Conservation (phyloP, 2,888 invertebrate genomes). For the Homarus gammarus region DNA sequence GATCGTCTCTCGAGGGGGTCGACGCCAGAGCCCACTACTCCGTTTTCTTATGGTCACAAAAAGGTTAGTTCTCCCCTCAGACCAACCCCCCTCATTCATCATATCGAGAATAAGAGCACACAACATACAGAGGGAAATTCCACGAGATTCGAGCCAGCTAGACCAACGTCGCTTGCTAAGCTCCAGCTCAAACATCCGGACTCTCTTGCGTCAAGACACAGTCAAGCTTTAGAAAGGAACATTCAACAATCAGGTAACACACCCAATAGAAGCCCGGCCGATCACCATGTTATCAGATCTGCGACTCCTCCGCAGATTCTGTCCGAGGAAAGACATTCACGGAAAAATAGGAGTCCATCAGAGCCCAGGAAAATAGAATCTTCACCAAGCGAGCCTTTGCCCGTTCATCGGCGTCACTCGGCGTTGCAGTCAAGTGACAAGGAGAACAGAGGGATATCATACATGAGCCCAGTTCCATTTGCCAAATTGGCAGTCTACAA, state of each 20-base stretch:
- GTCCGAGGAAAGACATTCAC: not conserved
- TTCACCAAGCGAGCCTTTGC: not conserved
- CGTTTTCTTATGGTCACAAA: slow-evolving; percentile 28
- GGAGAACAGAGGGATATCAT: not conserved
- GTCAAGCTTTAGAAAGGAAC: not conserved
- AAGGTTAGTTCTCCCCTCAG: slow-evolving; percentile 21
- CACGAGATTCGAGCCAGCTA: slow-evolving; percentile 1
- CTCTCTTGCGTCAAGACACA: not conserved
- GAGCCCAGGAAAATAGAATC: not conserved
- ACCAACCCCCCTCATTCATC: not conserved
- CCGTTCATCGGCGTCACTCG: slow-evolving; percentile 6
- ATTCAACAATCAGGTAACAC: not conserved
- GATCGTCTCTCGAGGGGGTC: slow-evolving; percentile 52
- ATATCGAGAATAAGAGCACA: not conserved
- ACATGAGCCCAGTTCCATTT: not conserved
- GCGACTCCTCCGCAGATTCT: slow-evolving; percentile 27
- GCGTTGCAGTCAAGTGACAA: slow-evolving; percentile 3
- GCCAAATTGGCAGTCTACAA: not conserved
- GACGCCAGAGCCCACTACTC: slow-evolving; percentile 48
- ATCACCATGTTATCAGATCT: not conserved
- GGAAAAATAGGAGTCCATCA: not conserved
- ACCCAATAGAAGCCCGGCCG: not conserved
- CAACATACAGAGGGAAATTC: not conserved
- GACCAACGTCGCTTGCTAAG: not conserved
- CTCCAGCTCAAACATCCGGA: not conserved